A percentile compares a stretch with the other conserved stretches of the same genome.
Conservation (phyloP, 2,113 vertebrate genomes). For the Martes martes region DNA sequence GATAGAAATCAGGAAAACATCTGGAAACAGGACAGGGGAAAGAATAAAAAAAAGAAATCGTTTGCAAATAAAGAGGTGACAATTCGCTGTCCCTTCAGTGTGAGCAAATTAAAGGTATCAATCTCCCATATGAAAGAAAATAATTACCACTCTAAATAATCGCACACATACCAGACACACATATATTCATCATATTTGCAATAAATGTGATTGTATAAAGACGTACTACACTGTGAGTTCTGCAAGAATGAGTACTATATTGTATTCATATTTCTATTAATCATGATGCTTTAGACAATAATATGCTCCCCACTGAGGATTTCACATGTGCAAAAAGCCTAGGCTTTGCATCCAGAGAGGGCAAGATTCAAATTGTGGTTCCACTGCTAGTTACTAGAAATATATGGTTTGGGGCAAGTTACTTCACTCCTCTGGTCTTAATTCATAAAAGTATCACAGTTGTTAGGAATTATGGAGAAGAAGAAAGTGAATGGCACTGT, state of each 20-base stretch:
- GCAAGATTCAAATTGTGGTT: background rate
- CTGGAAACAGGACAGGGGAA: background rate
- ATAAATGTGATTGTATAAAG: background rate
- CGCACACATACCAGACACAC: background rate
- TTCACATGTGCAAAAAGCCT: background rate
- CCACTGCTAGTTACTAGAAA: background rate
- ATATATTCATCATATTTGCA: background rate
- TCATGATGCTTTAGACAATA: background rate
- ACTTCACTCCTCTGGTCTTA: background rate
- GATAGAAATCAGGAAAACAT: slow-evolving; percentile 15
- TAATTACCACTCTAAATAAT: background rate
- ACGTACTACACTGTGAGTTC: background rate
- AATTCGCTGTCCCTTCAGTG: background rate
- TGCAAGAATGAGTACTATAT: background rate
- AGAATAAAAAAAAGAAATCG: background rate
- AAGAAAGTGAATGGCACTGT: background rate
- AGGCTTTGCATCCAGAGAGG: background rate
- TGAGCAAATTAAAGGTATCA: background rate
- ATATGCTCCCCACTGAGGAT: background rate
- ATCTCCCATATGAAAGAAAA: background rate
- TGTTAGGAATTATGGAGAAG: background rate
- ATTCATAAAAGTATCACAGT: background rate
- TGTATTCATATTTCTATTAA: background rate
- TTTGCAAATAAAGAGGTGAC: background rate
- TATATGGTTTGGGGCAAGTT: background rate